phyloP scores from a whole-genome alignment of 2,888 invertebrate genomes.

The Sinelater perroti region DNA sequence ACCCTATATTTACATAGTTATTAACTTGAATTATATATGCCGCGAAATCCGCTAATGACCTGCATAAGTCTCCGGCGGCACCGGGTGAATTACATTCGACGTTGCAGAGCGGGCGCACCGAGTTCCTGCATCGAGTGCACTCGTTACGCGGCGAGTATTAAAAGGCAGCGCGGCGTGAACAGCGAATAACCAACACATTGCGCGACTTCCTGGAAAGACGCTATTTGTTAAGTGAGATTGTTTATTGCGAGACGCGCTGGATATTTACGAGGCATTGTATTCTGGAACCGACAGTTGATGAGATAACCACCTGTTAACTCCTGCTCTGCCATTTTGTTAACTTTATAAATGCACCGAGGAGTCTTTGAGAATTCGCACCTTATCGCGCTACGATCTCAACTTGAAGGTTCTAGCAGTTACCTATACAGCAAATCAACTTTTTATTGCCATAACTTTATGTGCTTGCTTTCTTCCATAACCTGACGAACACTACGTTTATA shows the following conservation, averaged over 20 bases:
- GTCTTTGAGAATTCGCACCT: too few species aligned
- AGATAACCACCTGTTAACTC: constrained; percentile 27
- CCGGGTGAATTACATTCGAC: constrained; percentile 12
- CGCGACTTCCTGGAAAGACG: constrained; percentile 45
- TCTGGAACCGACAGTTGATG: constrained; percentile 26
- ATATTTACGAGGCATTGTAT: constrained; percentile 40
- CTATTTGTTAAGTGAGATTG: constrained; percentile 36
- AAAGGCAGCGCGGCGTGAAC: constrained; percentile 26
- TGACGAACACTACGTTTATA: too few species aligned
- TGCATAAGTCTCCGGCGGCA: constrained; percentile 24
- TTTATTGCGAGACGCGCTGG: constrained; percentile 27
- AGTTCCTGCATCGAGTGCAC: constrained; percentile 19
- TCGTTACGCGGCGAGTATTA: constrained; percentile 21
- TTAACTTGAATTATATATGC: constrained; percentile 39
- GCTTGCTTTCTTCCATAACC: too few species aligned
- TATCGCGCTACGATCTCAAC: too few species aligned
- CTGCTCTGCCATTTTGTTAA: constrained; percentile 18
- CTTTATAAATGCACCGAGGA: too few species aligned
- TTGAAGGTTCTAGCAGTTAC: not conserved
- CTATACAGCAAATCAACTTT: too few species aligned
- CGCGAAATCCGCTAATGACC: constrained; percentile 34
- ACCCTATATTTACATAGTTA: constrained; percentile 41
- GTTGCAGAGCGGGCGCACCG: constrained; percentile 2
- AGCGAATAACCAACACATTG: constrained; percentile 43
- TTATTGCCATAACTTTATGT: too few species aligned